A percentile compares a stretch with the other conserved stretches of the same genome.
Conservation (phyloP, 1,140 invertebrate species). For the Hypsibius dujardini region DNA sequence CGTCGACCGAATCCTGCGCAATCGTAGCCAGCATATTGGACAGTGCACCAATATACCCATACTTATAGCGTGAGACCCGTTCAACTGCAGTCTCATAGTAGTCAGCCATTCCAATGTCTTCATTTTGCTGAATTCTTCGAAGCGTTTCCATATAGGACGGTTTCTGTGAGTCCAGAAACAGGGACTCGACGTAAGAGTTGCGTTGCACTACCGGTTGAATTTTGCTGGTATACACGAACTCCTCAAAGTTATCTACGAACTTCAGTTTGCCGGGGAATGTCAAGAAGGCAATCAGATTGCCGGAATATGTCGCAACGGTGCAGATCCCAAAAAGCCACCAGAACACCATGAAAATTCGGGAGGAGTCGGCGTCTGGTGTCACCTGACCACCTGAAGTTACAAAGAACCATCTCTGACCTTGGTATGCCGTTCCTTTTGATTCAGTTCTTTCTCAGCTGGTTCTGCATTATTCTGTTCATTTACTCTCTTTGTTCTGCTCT, state of each 20-base stretch:
- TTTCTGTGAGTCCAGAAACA: neutral
- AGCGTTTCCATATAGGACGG: neutral
- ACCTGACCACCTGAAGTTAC: neutral
- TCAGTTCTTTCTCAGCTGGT: no score
- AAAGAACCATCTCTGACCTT: no score
- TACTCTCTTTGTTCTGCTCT: no score
- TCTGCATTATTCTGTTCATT: no score
- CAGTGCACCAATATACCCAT: neutral
- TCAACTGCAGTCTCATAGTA: neutral
- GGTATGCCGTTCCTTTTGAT: no score
- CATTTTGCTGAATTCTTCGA: neutral
- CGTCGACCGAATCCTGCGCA: constrained; percentile 3
- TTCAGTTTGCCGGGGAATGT: constrained; percentile 17
- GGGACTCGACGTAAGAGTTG: neutral
- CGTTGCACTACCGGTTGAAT: neutral
- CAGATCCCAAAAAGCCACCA: constrained; percentile 19
- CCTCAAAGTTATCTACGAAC: neutral
- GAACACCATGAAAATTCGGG: constrained; percentile 20
- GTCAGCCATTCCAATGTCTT: neutral
- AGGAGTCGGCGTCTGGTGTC: constrained; percentile 17
- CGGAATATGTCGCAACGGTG: constrained; percentile 19
- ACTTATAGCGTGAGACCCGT: neutral
- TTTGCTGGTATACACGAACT: neutral
- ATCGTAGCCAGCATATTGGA: neutral
- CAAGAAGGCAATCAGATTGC: constrained; percentile 21